Base-by-base conservation (phyloP, 2,113 vertebrate genomes). In the Hemichromis elongatus region DNA sequence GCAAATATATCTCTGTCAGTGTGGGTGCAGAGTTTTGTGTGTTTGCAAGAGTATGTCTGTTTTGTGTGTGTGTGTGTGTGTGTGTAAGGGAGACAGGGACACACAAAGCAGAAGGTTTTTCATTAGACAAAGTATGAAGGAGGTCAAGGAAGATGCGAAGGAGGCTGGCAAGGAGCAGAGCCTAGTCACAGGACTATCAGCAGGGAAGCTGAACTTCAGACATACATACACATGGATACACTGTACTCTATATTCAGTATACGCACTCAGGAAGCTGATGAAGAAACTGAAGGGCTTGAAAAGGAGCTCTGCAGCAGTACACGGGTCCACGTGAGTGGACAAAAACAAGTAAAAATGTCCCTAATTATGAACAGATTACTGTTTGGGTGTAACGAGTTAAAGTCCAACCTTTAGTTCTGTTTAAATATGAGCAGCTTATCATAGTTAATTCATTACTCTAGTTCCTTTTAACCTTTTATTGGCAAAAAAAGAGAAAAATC, bases 131-230 rank as follows among this genome's bases (percentile, higher is more conserved):
- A 92, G 87, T 91, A 91, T 91, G 91, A 88, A 84, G 81, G 88
- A 89, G 89, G 86, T 82, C 50, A 85, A 81, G 86, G 35, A 63
- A 61, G 59, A 89, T 85, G 80, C 37, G 68, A 77, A 85, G 89
- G 84, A 90, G 87, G 82, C 77, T 81, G 66, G 63, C 59, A 77
- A 75, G 87, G 80, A 88, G 77, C 83, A 89, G 82, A 84, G 70
- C 37, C 30, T 42, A 79, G 90, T 93, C 91, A 95, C 92, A 92
- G 92, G 89, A 95, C 93, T 89, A 85, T 95, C 92, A 93, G 91
- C 86, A 92, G 90, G 88, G 84, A 89, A 37, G 77, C 86, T 88
- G 75, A 86, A 75, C 53, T 68, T 90, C 73, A 5, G 75, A 77
- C 45, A 66, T 12, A 77, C 52, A 73, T 12, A 79, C 88, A 89